Evolutionary conservation across 1,140 invertebrate species (phyloP).

Genomic region (Agrilus planipennis): DNA sequence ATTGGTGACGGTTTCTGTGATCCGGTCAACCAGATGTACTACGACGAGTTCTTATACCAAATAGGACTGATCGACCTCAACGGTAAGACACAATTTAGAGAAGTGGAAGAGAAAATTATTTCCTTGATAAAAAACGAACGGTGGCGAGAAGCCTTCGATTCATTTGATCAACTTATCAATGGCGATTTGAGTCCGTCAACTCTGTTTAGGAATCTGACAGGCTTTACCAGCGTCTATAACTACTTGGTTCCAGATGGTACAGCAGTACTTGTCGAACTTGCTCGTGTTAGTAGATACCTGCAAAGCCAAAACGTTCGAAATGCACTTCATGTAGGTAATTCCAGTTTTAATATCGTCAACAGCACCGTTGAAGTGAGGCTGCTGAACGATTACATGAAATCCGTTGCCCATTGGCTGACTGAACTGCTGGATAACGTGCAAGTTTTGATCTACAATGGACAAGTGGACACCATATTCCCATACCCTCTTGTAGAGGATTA

Average conservation of each 20-base stretch:
- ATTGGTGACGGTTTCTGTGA: constrained; percentile 81
- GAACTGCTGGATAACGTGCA: constrained; percentile 51
- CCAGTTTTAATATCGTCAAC: constrained; percentile 13
- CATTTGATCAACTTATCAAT: not conserved
- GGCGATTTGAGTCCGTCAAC: not conserved
- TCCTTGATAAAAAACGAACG: constrained; percentile 8
- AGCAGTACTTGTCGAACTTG: constrained; percentile 30
- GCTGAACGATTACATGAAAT: constrained; percentile 67
- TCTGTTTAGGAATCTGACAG: constrained; percentile 67
- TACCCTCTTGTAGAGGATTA: constrained; percentile 62
- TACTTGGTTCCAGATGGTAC: constrained; percentile 42
- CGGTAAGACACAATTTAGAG: constrained; percentile 42
- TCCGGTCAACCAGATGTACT: constrained; percentile 64
- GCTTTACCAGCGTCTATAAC: constrained; percentile 69
- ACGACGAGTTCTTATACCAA: constrained; percentile 72
- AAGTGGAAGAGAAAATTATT: constrained; percentile 41
- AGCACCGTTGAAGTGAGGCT: constrained; percentile 49
- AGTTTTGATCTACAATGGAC: constrained; percentile 63
- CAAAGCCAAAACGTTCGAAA: constrained; percentile 47
- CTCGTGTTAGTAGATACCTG: constrained; percentile 40
- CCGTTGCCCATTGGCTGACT: constrained; percentile 57
- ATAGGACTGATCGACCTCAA: constrained; percentile 64
- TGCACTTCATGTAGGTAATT: constrained; percentile 73
- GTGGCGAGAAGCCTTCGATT: constrained; percentile 47
- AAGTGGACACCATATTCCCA: constrained; percentile 70